Percentiles rank a stretch among this genome's conserved stretches.
Conservation (phyloP, 2,888 invertebrate species). For the Scrobipalpa costella region DNA sequence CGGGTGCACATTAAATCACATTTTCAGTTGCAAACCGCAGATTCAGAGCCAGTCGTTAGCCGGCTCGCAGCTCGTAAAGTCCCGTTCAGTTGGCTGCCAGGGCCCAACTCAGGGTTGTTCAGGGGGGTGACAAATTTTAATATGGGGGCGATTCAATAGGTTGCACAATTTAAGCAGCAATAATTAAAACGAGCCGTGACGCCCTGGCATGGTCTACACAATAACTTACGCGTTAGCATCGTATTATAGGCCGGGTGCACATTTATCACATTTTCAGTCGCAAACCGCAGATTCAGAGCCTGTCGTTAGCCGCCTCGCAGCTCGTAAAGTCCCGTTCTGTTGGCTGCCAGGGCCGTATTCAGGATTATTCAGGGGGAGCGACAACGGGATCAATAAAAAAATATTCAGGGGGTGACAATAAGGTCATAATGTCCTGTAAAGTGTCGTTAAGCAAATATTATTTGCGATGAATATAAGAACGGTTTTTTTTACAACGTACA, state of each 20-base stretch:
- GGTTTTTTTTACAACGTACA: too few species aligned
- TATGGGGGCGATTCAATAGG: too few species aligned
- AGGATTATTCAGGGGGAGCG: neutral
- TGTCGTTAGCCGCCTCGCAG: constrained; percentile 40
- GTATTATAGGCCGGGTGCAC: constrained; percentile 37
- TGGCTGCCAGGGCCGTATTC: constrained; percentile 1
- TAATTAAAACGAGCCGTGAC: constrained; percentile 19
- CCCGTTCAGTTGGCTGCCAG: constrained; percentile 19
- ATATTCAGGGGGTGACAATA: too few species aligned
- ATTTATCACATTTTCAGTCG: constrained; percentile 39
- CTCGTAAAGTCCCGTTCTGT: constrained; percentile 36
- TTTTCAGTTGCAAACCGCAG: constrained; percentile 31
- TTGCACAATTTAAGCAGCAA: neutral
- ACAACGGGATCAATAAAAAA: neutral
- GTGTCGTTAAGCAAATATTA: too few species aligned
- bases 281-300: constrained; percentile 29
- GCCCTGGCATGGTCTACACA: constrained; percentile 3
- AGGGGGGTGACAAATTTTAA: neutral
- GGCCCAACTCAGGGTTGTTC: neutral
- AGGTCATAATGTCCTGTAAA: too few species aligned
- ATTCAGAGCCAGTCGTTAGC: constrained; percentile 33
- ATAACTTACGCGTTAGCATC: constrained; percentile 20
- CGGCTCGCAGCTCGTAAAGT: constrained; percentile 43
- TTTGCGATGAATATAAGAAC: too few species aligned
- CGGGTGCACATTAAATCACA: constrained; percentile 40